A percentile compares a stretch with the other conserved stretches of the same genome.
Conservation (phyloP, 2,113 vertebrate genomes). For the Apodemus sylvaticus region DNA sequence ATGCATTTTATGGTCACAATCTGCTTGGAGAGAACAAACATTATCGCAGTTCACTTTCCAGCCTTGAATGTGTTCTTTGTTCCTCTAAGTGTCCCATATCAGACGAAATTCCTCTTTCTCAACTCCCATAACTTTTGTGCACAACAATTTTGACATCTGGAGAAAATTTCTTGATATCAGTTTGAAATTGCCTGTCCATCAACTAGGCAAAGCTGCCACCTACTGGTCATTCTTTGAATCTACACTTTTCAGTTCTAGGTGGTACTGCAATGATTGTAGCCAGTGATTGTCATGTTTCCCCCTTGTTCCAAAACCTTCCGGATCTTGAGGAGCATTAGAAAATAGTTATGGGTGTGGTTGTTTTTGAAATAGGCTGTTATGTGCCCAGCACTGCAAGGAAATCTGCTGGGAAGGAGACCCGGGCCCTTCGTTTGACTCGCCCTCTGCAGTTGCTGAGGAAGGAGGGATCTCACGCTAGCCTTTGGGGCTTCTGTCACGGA, state of each 20-base stretch:
- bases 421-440: neutral
- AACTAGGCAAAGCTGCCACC: constrained; percentile 86
- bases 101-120: constrained; percentile 51
- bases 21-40: constrained; percentile 50
- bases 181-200: constrained; percentile 61
- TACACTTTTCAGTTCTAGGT: constrained; percentile 17
- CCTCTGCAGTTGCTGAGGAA: neutral
- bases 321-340: constrained; percentile 39
- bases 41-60: constrained; percentile 47
- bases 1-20: constrained; percentile 49
- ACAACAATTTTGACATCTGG: constrained; percentile 33
- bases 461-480: neutral
- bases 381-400: constrained; percentile 26
- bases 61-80: constrained; percentile 50
- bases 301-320: neutral
- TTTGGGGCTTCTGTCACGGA: neutral
- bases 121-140: neutral
- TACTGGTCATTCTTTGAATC: constrained; percentile 80
- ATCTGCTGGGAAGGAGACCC: neutral
- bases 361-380: constrained; percentile 59
- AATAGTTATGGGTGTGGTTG: constrained; percentile 58
- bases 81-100: neutral
- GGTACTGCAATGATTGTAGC: neutral
- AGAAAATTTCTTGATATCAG: constrained; percentile 61
- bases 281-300: neutral